Conservation (phyloP, 2,888 invertebrate species). For the Ctenicera cuprea region DNA sequence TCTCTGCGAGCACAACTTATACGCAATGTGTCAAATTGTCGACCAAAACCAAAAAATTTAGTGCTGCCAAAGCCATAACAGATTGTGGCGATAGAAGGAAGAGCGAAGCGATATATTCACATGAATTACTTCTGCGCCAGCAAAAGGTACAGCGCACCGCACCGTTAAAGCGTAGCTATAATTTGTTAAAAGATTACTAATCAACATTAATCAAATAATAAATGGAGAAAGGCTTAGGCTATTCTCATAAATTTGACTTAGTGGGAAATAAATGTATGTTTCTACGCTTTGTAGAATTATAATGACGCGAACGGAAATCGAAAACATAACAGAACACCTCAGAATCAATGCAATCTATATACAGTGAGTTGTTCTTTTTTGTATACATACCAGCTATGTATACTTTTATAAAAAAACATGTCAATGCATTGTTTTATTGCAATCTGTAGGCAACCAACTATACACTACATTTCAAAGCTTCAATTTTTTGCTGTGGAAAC, state of each 20-base stretch:
- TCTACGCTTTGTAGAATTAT: neutral
- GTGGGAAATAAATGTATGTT: constrained; percentile 7
- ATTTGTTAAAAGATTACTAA: constrained; percentile 17
- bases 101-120: constrained; percentile 9
- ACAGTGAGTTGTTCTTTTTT: no score
- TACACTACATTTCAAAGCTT: no score
- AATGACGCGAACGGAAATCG: neutral
- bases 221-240: constrained; percentile 16
- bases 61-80: constrained; percentile 14
- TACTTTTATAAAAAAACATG: no score
- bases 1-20: neutral
- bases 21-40: constrained; percentile 14
- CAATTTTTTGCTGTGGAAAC: no score
- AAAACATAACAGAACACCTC: neutral
- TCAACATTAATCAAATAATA: constrained; percentile 28
- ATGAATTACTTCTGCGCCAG: neutral
- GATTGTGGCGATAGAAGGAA: constrained; percentile 6
- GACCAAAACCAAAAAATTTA: constrained; percentile 8
- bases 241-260: constrained; percentile 20
- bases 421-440: no score
- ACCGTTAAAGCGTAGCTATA: neutral
- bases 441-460: no score
- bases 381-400: no score
- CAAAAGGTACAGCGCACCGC: neutral
- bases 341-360: neutral